A percentile compares a stretch with the other conserved stretches of the same genome.
Evolutionary conservation across 2,113 vertebrate genomes (phyloP).

Genomic region (Etheostoma spectabile): DNA sequence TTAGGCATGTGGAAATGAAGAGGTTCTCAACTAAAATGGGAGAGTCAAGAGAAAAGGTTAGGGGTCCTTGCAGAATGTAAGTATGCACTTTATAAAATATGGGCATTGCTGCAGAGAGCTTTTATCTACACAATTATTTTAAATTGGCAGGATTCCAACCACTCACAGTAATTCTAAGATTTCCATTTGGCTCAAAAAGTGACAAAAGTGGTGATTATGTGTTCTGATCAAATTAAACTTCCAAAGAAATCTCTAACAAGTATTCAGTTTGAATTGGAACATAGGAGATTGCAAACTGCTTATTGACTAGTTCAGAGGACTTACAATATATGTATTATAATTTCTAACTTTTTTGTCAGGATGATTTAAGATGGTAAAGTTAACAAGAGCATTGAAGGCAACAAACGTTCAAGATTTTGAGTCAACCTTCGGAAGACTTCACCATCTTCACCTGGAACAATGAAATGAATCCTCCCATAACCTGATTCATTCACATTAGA

Average conservation of each 20-base stretch:
- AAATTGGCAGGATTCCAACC: constrained; percentile 9
- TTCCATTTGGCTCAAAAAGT: neutral
- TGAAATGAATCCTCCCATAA: neutral
- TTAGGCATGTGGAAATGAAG: constrained; percentile 29
- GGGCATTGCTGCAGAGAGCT: neutral
- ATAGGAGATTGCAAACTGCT: neutral
- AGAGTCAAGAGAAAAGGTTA: constrained; percentile 38
- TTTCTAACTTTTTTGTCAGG: neutral
- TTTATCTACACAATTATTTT: constrained; percentile 5
- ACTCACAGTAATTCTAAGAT: neutral
- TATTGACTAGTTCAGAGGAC: neutral
- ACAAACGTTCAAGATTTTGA: neutral
- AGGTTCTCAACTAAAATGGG: constrained; percentile 15
- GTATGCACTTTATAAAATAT: constrained; percentile 27
- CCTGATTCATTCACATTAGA: neutral
- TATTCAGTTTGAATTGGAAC: neutral
- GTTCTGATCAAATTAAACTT: neutral
- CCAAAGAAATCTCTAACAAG: neutral
- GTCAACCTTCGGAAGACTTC: neutral
- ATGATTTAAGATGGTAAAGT: neutral
- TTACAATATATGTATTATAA: neutral
- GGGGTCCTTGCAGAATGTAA: constrained; percentile 19
- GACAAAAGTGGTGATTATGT: neutral
- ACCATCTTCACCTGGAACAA: neutral
- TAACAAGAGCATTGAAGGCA: neutral